phyloP scores from a whole-genome alignment of 2,888 invertebrate genomes.

The Dicycla oo region DNA sequence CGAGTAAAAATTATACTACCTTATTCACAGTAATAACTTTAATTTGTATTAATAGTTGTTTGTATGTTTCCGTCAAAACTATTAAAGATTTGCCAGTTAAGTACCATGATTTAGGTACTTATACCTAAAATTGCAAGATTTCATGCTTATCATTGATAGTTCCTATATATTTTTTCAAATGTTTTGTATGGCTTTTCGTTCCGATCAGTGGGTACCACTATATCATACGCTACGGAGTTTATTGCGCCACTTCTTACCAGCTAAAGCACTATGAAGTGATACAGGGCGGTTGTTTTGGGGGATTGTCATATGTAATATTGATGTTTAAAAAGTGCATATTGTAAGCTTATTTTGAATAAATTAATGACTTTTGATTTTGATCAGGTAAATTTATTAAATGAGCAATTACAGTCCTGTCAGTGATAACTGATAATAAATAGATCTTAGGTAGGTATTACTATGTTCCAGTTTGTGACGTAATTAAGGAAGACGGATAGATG shows the following conservation, averaged over 20 bases:
- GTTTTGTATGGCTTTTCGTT: too few species aligned
- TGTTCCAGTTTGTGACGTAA: not conserved
- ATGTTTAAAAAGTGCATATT: not conserved
- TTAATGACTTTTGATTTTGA: not conserved
- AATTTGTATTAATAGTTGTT: not conserved
- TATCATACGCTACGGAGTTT: not conserved
- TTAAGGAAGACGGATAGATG: not conserved
- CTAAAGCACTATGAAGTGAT: not conserved
- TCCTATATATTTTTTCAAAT: too few species aligned
- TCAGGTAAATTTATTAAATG: not conserved
- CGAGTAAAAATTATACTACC: not conserved
- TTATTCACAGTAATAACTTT: not conserved
- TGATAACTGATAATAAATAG: not conserved
- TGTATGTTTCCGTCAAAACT: not conserved
- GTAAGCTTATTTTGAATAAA: not conserved
- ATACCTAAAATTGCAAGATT: not conserved
- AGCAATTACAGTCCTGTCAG: not conserved
- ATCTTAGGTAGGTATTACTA: not conserved
- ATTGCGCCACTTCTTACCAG: not conserved
- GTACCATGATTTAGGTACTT: not conserved
- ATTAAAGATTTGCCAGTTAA: not conserved
- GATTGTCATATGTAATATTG: too few species aligned
- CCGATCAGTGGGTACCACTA: not conserved
- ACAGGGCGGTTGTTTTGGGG: not conserved
- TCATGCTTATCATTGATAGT: not conserved